A percentile compares a stretch with the other conserved stretches of the same genome.
Evolutionary conservation across 2,797 vertebrate genomes (phyloP).

Genomic region (Carapus acus): DNA sequence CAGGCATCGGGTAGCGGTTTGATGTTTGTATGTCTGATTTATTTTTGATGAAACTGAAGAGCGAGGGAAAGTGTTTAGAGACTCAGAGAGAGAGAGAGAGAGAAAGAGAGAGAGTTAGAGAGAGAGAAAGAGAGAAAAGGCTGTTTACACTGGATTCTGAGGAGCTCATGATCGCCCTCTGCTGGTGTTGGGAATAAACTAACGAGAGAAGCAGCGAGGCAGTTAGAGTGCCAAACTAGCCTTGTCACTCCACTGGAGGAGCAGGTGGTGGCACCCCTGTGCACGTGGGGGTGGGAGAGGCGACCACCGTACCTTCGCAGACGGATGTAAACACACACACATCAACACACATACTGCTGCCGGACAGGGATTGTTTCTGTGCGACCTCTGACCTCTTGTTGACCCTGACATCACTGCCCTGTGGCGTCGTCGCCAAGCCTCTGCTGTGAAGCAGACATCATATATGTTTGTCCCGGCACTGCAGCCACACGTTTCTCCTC

Average conservation of each 20-base stretch:
- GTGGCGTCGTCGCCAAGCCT: too few relatives aligned
- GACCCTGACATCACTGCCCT: too few relatives aligned
- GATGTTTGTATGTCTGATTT: conserved; percentile 7
- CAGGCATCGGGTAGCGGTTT: too few relatives aligned
- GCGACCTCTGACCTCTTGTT: too few relatives aligned
- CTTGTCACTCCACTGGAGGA: conserved; percentile 48
- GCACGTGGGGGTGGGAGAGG: conserved; percentile 51
- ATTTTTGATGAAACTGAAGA: neutral
- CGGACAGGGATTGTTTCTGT: too few relatives aligned
- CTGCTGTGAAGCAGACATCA: too few relatives aligned
- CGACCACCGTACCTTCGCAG: conserved; percentile 59
- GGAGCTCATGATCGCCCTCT: conserved; percentile 55
- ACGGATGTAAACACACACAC: conserved; percentile 48
- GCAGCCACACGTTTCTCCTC: too few relatives aligned
- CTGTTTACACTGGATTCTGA: conserved; percentile 3
- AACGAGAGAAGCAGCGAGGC: conserved; percentile 54
- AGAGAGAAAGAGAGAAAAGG: too few relatives aligned
- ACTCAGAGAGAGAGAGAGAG: too few relatives aligned
- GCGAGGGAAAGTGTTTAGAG: neutral
- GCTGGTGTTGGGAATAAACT: conserved; percentile 50
- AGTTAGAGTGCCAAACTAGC: conserved; percentile 55
- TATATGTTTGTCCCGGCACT: too few relatives aligned
- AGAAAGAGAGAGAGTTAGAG: too few relatives aligned
- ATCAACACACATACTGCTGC: too few relatives aligned
- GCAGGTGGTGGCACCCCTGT: conserved; percentile 67